These are phyloP conservation scores for Toxotes jaculatrix DNA, from an alignment of 2,113 vertebrate species.

Conservation along the genomic window DNA sequence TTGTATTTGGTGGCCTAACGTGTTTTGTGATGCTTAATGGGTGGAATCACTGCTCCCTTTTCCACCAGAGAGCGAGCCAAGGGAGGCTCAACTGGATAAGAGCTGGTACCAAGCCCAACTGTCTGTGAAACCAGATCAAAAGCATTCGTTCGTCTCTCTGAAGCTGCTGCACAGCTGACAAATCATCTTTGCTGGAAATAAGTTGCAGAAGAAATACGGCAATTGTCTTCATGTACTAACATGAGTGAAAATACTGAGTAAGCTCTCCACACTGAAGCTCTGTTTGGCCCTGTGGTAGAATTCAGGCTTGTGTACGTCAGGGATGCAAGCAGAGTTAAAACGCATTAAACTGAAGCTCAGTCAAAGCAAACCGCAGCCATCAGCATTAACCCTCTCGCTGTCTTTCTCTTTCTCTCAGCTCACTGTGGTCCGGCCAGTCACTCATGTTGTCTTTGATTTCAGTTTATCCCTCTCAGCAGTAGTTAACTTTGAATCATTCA, in stretches of 20 bases:
- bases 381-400: slow-evolving; percentile 62
- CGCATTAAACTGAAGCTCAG: slow-evolving; percentile 57
- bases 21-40: slow-evolving; percentile 34
- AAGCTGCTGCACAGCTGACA: slow-evolving; percentile 63
- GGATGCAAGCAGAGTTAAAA: slow-evolving; percentile 58
- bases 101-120: slow-evolving; percentile 22
- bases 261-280: slow-evolving; percentile 29
- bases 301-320: slow-evolving; percentile 52
- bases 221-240: slow-evolving; percentile 47
- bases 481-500: neutral
- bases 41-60: slow-evolving; percentile 34
- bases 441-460: slow-evolving; percentile 29
- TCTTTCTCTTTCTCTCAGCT: neutral
- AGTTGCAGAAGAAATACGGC: slow-evolving; percentile 48
- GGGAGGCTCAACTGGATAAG: slow-evolving; percentile 42
- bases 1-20: slow-evolving; percentile 44
- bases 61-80: slow-evolving; percentile 6
- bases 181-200: slow-evolving; percentile 55
- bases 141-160: slow-evolving; percentile 12
- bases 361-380: slow-evolving; percentile 63
- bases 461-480: neutral
- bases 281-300: slow-evolving; percentile 46
- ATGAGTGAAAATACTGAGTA: slow-evolving; percentile 45
- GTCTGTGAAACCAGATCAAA: slow-evolving; percentile 59
- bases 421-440: slow-evolving; percentile 2